phyloP scores from a whole-genome alignment of 2,888 invertebrate species.

The Drosophila colorata region DNA sequence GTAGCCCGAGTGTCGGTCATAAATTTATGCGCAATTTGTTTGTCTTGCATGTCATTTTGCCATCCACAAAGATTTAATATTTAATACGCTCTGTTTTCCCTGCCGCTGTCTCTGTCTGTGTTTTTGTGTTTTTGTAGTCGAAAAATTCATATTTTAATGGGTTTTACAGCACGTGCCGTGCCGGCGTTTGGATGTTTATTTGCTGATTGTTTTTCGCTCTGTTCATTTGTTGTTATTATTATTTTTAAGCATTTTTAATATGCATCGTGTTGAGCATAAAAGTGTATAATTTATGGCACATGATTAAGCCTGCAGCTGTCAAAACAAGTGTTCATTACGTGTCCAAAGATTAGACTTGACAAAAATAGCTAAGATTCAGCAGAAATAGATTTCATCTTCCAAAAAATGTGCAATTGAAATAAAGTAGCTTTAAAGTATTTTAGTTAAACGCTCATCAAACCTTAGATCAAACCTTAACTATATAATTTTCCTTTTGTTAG shows the following conservation, averaged over 20 bases:
- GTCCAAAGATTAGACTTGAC: conserved; percentile 4
- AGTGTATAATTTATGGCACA: conserved; percentile 54
- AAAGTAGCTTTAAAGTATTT: too few relatives aligned
- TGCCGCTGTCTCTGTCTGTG: conserved; percentile 4
- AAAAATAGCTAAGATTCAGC: not conserved
- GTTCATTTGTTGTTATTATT: conserved; percentile 40
- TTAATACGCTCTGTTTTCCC: conserved; percentile 46
- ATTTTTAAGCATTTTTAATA: conserved; percentile 38
- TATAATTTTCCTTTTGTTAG: too few relatives aligned
- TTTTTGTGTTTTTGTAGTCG: conserved; percentile 35
- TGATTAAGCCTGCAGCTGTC: conserved; percentile 56
- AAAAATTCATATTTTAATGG: conserved; percentile 68
- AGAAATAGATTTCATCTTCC: too few relatives aligned
- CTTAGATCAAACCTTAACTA: too few relatives aligned
- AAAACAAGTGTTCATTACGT: conserved; percentile 33
- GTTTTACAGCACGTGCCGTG: conserved; percentile 75
- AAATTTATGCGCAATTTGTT: conserved; percentile 72
- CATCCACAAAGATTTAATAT: conserved; percentile 74
- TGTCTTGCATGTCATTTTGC: conserved; percentile 72
- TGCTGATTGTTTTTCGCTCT: conserved; percentile 50
- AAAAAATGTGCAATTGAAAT: too few relatives aligned
- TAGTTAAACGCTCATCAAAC: too few relatives aligned
- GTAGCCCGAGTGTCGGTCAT: conserved; percentile 49
- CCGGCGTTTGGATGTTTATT: conserved; percentile 52
- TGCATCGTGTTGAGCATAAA: conserved; percentile 27